phyloP scores from a whole-genome alignment of 2,888 invertebrate species.

The Thymelicus acteon region DNA sequence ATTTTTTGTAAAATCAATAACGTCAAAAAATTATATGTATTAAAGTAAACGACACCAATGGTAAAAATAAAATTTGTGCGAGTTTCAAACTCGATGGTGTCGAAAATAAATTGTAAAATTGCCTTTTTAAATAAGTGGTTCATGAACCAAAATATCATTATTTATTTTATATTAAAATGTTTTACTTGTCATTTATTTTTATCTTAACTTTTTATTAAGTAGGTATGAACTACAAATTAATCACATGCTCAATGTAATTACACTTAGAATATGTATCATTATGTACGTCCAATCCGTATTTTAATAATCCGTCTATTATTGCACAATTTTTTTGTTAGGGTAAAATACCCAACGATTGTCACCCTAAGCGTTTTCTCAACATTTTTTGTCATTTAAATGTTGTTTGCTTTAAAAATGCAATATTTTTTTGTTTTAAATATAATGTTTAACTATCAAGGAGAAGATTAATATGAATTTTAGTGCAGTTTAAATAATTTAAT shows the following conservation, averaged over 20 bases:
- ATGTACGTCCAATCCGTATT: slow-evolving; percentile 44
- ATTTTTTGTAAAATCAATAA: not conserved
- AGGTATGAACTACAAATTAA: slow-evolving; percentile 30
- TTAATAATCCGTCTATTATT: slow-evolving; percentile 46
- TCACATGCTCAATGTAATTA: slow-evolving; percentile 38
- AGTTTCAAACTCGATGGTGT: slow-evolving; percentile 5
- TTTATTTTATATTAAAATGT: not conserved
- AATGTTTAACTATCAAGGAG: too few species aligned
- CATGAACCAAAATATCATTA: not conserved
- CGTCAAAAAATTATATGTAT: not conserved
- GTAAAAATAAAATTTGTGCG: slow-evolving; percentile 1
- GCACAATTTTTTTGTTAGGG: slow-evolving; percentile 40
- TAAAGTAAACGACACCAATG: not conserved
- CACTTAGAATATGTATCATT: slow-evolving; percentile 36
- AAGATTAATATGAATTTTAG: too few species aligned
- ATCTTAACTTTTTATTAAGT: not conserved
- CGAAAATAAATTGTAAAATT: not conserved
- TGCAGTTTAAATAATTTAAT: too few species aligned
- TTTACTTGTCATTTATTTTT: not conserved
- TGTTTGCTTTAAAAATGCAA: too few species aligned
- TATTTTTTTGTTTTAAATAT: too few species aligned
- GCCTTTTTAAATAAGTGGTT: not conserved
- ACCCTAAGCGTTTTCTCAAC: too few species aligned
- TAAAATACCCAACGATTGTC: too few species aligned
- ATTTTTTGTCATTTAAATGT: too few species aligned